Conservation (phyloP, 2,888 invertebrate genomes). For the Noctua janthina region DNA sequence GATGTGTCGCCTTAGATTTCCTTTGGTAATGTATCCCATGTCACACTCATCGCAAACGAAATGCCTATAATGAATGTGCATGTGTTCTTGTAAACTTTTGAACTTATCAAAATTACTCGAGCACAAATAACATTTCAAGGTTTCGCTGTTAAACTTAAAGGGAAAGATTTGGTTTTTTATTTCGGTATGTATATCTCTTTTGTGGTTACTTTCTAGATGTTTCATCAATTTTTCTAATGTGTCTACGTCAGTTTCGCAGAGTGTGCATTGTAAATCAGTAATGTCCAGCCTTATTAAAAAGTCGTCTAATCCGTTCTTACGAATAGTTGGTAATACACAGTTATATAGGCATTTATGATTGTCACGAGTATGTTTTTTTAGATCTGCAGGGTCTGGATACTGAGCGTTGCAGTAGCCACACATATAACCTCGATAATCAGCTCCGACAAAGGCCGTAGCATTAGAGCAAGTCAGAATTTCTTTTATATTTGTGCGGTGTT, state of each 20-base stretch:
- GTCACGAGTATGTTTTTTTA: constrained; percentile 71
- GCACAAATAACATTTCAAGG: constrained; percentile 18
- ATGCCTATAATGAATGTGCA: constrained; percentile 30
- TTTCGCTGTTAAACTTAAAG: constrained; percentile 66
- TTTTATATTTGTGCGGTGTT: constrained; percentile 34
- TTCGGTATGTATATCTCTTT: constrained; percentile 68
- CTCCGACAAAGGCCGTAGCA: constrained; percentile 71
- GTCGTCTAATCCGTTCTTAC: constrained; percentile 7
- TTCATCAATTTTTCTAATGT: constrained; percentile 41
- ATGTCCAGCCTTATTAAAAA: constrained; percentile 35
- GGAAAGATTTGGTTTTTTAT: constrained; percentile 74
- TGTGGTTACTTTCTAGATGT: constrained; percentile 63
- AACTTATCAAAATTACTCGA: constrained; percentile 6
- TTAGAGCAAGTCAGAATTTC: constrained; percentile 63
- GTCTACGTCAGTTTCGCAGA: constrained; percentile 29
- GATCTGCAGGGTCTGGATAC: constrained; percentile 63
- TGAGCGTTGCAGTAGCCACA: constrained; percentile 71
- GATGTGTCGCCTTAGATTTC: background rate
- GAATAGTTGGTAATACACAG: constrained; percentile 62
- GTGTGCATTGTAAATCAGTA: constrained; percentile 26
- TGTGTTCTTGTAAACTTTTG: constrained; percentile 6
- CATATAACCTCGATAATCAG: constrained; percentile 67
- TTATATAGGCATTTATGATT: constrained; percentile 49
- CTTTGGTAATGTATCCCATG: constrained; percentile 26
- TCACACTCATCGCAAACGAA: constrained; percentile 25